Evolutionary conservation across 2,888 invertebrate genomes (phyloP).

Genomic region (Halictus ligatus): DNA sequence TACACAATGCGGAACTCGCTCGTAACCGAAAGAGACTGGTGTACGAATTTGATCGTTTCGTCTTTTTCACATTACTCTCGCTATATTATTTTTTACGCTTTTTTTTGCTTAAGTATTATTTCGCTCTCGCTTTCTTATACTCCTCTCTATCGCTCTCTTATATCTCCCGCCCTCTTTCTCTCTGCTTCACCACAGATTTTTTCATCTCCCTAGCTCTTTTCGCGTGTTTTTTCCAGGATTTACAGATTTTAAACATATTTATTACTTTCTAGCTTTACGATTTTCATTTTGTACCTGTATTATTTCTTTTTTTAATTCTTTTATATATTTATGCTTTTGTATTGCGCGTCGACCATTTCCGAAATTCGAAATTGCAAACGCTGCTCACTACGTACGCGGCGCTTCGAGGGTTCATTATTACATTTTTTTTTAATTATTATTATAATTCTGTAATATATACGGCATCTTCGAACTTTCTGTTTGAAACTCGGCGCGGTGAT

Average conservation of each 20-base stretch:
- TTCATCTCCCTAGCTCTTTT: conserved; percentile 37
- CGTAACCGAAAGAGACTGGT: conserved; percentile 82
- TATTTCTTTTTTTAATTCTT: conserved; percentile 31
- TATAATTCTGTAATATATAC: conserved; percentile 34
- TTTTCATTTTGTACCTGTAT: conserved; percentile 25
- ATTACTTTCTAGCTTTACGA: conserved; percentile 4
- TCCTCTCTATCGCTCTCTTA: not conserved
- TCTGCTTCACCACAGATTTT: conserved; percentile 10
- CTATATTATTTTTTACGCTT: conserved; percentile 34
- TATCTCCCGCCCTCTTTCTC: conserved; percentile 15
- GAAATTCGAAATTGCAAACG: conserved; percentile 69
- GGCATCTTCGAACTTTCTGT: conserved; percentile 52
- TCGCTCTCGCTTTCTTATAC: conserved; percentile 15
- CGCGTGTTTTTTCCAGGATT: conserved; percentile 45
- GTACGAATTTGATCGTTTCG: conserved; percentile 62
- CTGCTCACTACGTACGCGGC: conserved; percentile 71
- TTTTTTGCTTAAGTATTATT: not conserved
- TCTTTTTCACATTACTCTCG: conserved; percentile 48
- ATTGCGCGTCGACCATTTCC: conserved; percentile 66
- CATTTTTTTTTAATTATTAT: not conserved
- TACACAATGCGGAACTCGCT: conserved; percentile 82
- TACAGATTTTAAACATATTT: conserved; percentile 23
- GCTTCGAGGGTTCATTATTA: conserved; percentile 65
- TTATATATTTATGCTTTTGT: conserved; percentile 40
- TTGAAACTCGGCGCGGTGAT: conserved; percentile 15